phyloP scores from a whole-genome alignment of 2,113 vertebrate genomes.

The Ctenodactylus gundi region DNA sequence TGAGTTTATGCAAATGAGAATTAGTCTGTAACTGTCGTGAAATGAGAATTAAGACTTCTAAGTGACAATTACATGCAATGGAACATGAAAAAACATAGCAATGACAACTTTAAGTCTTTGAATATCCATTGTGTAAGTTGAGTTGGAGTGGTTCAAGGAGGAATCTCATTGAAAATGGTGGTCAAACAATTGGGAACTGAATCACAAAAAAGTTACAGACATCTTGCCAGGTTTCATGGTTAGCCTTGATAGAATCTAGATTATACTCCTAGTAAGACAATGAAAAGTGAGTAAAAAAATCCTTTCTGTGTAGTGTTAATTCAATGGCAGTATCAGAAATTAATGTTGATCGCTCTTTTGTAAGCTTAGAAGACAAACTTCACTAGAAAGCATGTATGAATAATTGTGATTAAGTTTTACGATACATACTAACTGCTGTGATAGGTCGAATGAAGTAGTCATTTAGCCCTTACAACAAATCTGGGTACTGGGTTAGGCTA shows the following conservation, averaged over 20 bases:
- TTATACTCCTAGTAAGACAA: not conserved
- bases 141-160: not conserved
- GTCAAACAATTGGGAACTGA: not conserved
- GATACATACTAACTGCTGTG: not conserved
- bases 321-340: not conserved
- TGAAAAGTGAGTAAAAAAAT: not conserved
- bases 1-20: not conserved
- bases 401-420: not conserved
- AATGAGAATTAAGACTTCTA: not conserved
- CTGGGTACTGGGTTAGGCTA: not conserved
- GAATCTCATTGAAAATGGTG: slow-evolving; percentile 2
- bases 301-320: not conserved
- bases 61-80: not conserved
- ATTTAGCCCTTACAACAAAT: not conserved
- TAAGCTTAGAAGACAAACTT: not conserved
- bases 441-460: not conserved
- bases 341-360: not conserved
- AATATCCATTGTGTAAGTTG: not conserved
- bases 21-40: not conserved
- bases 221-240: not conserved
- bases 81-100: not conserved
- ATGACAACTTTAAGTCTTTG: not conserved
- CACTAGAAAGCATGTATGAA: not conserved
- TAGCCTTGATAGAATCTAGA: not conserved
- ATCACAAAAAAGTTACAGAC: not conserved